phyloP scores from a whole-genome alignment of 2,888 invertebrate genomes.

The Leucophora obtusa region DNA sequence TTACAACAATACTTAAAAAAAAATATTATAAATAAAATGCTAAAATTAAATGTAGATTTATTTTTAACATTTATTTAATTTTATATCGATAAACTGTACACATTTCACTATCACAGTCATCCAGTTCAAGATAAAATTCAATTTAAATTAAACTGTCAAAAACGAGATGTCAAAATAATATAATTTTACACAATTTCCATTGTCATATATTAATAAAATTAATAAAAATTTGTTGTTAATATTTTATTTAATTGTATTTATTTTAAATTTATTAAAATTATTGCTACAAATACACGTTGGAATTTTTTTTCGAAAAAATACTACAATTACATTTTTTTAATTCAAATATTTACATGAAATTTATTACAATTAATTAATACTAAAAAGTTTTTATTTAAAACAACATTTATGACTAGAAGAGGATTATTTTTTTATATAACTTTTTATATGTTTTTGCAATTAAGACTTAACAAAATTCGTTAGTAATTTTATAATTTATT shows the following conservation, averaged over 20 bases:
- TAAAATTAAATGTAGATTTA: slow-evolving; percentile 10
- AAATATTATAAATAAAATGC: slow-evolving; percentile 4
- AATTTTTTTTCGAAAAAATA: slow-evolving; percentile 3
- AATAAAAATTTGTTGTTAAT: slow-evolving; percentile 21
- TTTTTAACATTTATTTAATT: slow-evolving; percentile 48
- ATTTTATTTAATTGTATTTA: slow-evolving; percentile 3
- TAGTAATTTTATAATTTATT: slow-evolving; percentile 46
- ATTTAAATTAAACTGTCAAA: slow-evolving; percentile 62
- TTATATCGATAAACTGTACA: slow-evolving; percentile 62
- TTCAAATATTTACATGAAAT: slow-evolving; percentile 47
- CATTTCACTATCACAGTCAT: slow-evolving; percentile 78
- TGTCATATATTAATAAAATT: neutral
- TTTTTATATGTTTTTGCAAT: slow-evolving; percentile 56
- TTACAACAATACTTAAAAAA: slow-evolving; percentile 58
- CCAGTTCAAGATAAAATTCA: slow-evolving; percentile 68
- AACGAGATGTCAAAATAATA: slow-evolving; percentile 41
- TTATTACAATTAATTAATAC: slow-evolving; percentile 54
- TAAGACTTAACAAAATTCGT: slow-evolving; percentile 63
- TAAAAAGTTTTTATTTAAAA: slow-evolving; percentile 51
- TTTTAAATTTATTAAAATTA: slow-evolving; percentile 45
- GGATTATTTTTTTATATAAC: slow-evolving; percentile 26
- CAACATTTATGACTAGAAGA: slow-evolving; percentile 61
- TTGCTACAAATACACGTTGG: slow-evolving; percentile 56
- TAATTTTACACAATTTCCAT: slow-evolving; percentile 40
- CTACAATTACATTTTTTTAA: slow-evolving; percentile 16